Base-by-base conservation (phyloP, 2,888 invertebrate species). In the Erynnis tages region DNA sequence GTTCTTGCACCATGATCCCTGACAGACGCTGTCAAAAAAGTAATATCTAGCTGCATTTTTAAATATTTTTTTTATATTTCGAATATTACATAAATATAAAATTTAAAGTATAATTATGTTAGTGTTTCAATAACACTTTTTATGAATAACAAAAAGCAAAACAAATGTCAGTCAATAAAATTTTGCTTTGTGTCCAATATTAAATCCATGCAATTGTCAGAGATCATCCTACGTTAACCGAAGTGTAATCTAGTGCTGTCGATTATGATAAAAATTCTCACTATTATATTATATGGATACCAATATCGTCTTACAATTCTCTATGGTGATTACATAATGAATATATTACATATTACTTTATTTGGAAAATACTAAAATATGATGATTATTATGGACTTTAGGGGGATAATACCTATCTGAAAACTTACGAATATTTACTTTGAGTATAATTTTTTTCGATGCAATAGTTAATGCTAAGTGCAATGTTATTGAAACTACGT, bases 401-500 rank as follows among this genome's bases (percentile, higher is more conserved):
- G 41, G 25, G 49, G n/a, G 5, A 2, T 4, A 4, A 21, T 21
- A 35, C 11, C 34, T 41, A 41, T 27, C 34, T 41, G 41, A 27
- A 41, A 49, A 49, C 50, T 35, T 50, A 50, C 1, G 34, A 41
- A 41, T 48, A 48, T 48, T 50, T 49, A 49, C 49, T 49, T 49
- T 17, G 49, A 49, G 41, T 41, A 49, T 41, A 49, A 29, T 30
- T 44, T 30, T 44, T 37, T 48, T 48, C 49, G 41, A 49, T 49
- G 49, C 41, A 49, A 49, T 41, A 41, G 4, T 17, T 27, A 43
- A 17, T 34, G n/a, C 49, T 49, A 49, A 17, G 49, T 49, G 49
- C 49, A 34, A 29, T 43, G 49, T 47, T 14, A 43, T 27, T 43
- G 27, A 4, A 23, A 35, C 41, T 35, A 50, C 32, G 2, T 34